Percentiles rank a stretch among this genome's conserved stretches.
These are phyloP conservation scores for Habroteleia sp. DNA, from an alignment of 2,888 invertebrate species.

Conservation along the genomic window DNA sequence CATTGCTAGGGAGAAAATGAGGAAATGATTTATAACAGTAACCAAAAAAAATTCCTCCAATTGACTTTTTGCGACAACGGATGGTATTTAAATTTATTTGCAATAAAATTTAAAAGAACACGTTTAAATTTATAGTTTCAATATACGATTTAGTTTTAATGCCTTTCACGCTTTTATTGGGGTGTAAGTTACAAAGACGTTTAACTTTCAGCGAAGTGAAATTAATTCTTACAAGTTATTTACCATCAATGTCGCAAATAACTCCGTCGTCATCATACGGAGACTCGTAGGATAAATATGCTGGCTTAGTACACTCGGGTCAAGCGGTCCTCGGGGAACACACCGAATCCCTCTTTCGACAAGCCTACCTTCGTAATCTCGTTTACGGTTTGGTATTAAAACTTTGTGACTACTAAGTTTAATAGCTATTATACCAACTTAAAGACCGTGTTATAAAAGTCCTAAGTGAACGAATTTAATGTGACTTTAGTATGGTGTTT, in stretches of 20 bases:
- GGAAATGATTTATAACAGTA: background rate
- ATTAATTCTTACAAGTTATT: constrained; percentile 15
- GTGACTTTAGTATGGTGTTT: constrained; percentile 29
- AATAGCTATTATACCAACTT: constrained; percentile 31
- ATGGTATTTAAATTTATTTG: background rate
- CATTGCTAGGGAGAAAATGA: background rate
- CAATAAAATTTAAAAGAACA: background rate
- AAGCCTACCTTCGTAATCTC: constrained; percentile 43
- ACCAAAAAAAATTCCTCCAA: too few species aligned
- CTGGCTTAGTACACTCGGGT: constrained; percentile 33
- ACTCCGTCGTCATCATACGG: constrained; percentile 4
- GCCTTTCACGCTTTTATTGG: constrained; percentile 13
- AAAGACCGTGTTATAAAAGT: constrained; percentile 42
- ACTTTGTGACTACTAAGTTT: constrained; percentile 48
- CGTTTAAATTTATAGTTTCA: background rate
- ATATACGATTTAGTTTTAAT: constrained; percentile 7
- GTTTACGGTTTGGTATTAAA: constrained; percentile 52
- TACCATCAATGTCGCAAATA: constrained; percentile 29
- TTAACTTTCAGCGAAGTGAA: constrained; percentile 20
- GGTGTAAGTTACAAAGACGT: constrained; percentile 1
- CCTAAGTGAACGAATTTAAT: constrained; percentile 37
- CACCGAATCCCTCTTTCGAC: constrained; percentile 25
- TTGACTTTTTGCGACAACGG: too few species aligned
- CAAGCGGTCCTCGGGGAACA: constrained; percentile 38
- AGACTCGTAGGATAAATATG: constrained; percentile 33